Base-by-base conservation (phyloP, 2,888 invertebrate genomes). In the Acheta domesticus region DNA sequence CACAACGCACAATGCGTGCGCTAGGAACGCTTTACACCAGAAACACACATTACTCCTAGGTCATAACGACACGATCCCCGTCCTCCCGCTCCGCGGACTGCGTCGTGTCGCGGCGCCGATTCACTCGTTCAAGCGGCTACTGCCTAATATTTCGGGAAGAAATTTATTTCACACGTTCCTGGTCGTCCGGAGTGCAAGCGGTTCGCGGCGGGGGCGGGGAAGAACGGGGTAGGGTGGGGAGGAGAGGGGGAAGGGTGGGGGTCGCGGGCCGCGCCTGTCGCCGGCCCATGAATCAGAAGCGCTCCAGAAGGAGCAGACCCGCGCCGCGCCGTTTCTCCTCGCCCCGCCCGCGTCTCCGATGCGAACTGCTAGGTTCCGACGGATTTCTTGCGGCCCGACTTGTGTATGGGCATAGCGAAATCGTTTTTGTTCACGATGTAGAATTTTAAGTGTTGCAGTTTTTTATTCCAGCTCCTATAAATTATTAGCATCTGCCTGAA, bases 141-240 rank as follows among this genome's bases (percentile, higher is more conserved):
- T 48, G 62, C 62, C 62, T 62, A 36, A 76, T 79, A 79, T 79
- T 79, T 79, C 76, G 79, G 36, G 62, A 79, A 36, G 73, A 79
- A 62, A 79, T 79, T 76, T 79, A 79, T 79, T 79, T 79, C 79
- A 79, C 79, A 79, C 79, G 75, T 79, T 79, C 19, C 79, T n/a
- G 48, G 48, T 76, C 76, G 76, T 78, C 75, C 78, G 75, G 75
- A 75, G 78, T 75, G 78, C 75, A 36, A 8, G 36, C 62, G 62
- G 62, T 11, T n/a, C 16, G 62, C 62, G 62, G 62, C 62, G 62
- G 62, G 16, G 62, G 62, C 62, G 14, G n/a, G 62, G 62, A 36
- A n/a, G 11, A 62, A n/a, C 16, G 62, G 62, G 4, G 62, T 36
- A 8, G 16, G 62, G 62, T 62, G 0, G 62, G 16, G 62, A 4